phyloP scores from a whole-genome alignment of 2,888 invertebrate species.

The Azorinus chamasolen region DNA sequence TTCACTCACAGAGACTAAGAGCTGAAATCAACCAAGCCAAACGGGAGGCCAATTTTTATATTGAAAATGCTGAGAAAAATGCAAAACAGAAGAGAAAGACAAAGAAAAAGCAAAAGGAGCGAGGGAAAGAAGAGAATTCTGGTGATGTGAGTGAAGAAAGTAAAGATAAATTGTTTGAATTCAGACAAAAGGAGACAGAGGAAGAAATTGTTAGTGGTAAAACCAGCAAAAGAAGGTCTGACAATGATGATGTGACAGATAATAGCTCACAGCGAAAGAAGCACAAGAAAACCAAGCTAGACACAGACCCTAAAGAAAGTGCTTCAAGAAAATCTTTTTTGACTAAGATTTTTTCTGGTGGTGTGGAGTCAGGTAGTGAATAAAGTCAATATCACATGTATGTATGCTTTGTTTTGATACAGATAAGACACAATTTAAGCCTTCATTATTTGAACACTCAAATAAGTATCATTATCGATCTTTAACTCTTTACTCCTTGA shows the following conservation, averaged over 20 bases:
- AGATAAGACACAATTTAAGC: no score
- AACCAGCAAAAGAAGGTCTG: slow-evolving; percentile 1
- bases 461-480: no score
- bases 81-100: slow-evolving; percentile 74
- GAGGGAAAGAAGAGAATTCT: slow-evolving; percentile 26
- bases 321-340: slow-evolving; percentile 69
- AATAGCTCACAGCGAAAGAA: slow-evolving; percentile 28
- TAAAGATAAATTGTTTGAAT: slow-evolving; percentile 52
- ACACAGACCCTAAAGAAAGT: neutral
- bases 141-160: slow-evolving; percentile 50
- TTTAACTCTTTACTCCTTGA: no score
- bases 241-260: slow-evolving; percentile 21
- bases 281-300: neutral
- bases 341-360: slow-evolving; percentile 76
- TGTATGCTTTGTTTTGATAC: no score
- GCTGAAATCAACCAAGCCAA: slow-evolving; percentile 96
- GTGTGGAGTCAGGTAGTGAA: slow-evolving; percentile 4
- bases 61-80: slow-evolving; percentile 90
- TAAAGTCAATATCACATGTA: no score
- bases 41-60: slow-evolving; percentile 93
- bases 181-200: slow-evolving; percentile 77
- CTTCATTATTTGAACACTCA: no score
- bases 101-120: slow-evolving; percentile 57
- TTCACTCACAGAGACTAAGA: slow-evolving; percentile 93
- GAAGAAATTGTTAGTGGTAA: slow-evolving; percentile 70